Base-by-base conservation (phyloP, 2,888 invertebrate species). In the Tricholauxania praeusta region DNA sequence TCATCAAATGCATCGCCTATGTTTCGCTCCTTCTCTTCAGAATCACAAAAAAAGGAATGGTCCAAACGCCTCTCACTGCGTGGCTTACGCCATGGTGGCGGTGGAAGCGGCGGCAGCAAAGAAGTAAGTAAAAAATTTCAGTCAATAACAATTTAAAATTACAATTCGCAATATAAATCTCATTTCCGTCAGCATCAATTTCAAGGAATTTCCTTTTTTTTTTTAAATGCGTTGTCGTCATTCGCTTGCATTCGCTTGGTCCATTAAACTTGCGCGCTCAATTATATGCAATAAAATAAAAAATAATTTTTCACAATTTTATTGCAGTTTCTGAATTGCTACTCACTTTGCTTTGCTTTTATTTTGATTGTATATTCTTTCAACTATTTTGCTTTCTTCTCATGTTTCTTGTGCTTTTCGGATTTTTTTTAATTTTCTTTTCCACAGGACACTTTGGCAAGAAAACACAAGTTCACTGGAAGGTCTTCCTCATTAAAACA, bases 1-100 rank as follows among this genome's bases (percentile, higher is more conserved):
- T 71, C 74, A 15, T 78, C 79, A 12, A 70, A 76, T 52, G 76
- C 82, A 52, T 76, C 83, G 71, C 85, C 85, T 74, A 92, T 92
- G 88, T 90, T 91, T 83, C 89, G 92, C 63, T 92, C 92, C 53
- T 89, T 91, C 81, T 92, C 92, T 79, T 91, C 91, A 74, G 93
- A 93, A 81, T 89, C 90, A 74, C 88, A 91, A 79, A 89, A 91
- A 79, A 89, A 92, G 72, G 93, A 93, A 81, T 93, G 93, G 93
- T 92, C 91, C 85, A 91, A 92, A 87, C 89, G 93, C 77, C 89
- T 93, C 78, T 93, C 93, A 78, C 89, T 93, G 67, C 90, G 93
- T 76, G 93, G 92, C 80, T 91, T 92, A 82, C 90, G 92, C 74
- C 90, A 92, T 60, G 84, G 82, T 39, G 90, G 89, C 47, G 75